Conservation (phyloP, 2,797 vertebrate genomes). For the Australoheros facetus region DNA sequence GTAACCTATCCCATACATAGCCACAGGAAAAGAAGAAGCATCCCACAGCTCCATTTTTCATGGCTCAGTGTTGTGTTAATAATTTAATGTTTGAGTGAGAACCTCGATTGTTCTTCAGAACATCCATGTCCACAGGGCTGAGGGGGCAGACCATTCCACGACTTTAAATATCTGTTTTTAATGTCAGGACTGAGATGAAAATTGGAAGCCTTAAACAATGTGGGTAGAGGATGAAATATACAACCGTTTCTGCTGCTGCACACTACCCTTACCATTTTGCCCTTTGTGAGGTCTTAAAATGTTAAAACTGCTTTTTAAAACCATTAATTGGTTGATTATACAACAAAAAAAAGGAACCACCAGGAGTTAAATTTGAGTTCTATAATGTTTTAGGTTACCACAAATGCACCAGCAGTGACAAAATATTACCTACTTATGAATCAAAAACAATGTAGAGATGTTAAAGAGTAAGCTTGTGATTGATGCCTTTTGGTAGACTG, state of each 20-base stretch:
- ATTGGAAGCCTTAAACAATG: conserved; percentile 29
- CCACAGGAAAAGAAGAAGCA: conserved; percentile 70
- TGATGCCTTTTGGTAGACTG: not conserved
- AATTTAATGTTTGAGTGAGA: conserved; percentile 77
- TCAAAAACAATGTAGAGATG: not conserved
- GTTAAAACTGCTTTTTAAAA: not conserved
- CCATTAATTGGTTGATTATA: not conserved
- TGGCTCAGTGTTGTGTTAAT: conserved; percentile 71
- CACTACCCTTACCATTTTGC: not conserved
- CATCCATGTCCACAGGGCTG: conserved; percentile 43
- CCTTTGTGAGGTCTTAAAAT: not conserved
- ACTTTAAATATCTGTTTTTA: conserved; percentile 24
- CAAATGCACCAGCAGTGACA: not conserved
- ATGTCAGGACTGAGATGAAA: conserved; percentile 30
- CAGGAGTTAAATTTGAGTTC: no score
- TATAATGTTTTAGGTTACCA: no score
- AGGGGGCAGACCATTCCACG: conserved; percentile 29
- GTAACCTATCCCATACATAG: conserved; percentile 76
- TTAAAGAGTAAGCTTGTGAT: not conserved
- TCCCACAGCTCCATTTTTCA: conserved; percentile 68
- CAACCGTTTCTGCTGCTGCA: conserved; percentile 1
- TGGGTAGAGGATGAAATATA: conserved; percentile 2
- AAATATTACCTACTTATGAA: not conserved
- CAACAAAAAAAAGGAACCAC: not conserved
- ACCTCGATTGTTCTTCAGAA: conserved; percentile 66